Conservation (phyloP, 1,140 invertebrate species). For the Contarinia nasturtii region DNA sequence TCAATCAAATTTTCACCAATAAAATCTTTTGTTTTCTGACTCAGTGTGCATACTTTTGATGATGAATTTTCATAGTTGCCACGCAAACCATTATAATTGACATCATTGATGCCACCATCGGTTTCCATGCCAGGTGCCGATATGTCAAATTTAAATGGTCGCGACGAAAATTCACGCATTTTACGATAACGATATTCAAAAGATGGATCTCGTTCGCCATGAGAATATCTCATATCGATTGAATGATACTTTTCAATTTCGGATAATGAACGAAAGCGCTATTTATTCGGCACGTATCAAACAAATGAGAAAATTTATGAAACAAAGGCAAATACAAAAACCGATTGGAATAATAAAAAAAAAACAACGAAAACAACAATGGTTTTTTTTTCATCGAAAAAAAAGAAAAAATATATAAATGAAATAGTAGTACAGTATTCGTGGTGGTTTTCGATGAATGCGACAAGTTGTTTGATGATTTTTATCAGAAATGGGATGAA, state of each 20-base stretch:
- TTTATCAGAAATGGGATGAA: not conserved
- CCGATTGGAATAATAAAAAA: conserved; percentile 1
- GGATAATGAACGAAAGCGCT: conserved; percentile 32
- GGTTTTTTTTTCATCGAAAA: conserved; percentile 2
- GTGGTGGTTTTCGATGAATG: no score
- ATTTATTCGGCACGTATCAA: conserved; percentile 17
- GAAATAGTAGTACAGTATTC: conserved; percentile 1
- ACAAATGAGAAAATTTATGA: not conserved
- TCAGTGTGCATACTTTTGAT: not conserved
- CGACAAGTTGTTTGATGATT: no score
- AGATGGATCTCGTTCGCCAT: no score
- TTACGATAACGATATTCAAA: no score
- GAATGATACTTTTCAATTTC: conserved; percentile 16
- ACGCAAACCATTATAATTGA: not conserved
- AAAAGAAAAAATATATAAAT: not conserved
- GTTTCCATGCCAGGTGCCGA: conserved; percentile 1
- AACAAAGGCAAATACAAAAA: conserved; percentile 3
- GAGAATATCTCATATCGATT: conserved; percentile 29
- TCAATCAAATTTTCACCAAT: conserved; percentile 22
- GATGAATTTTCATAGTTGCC: not conserved
- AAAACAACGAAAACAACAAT: conserved; percentile 1
- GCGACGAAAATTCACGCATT: conserved; percentile 36
- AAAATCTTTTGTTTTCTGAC: conserved; percentile 8
- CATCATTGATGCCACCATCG: not conserved
- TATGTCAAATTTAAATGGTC: conserved; percentile 25